These are phyloP conservation scores for Geopemphigus sp. DNA, from an alignment of 1,140 invertebrate species.

Conservation along the genomic window DNA sequence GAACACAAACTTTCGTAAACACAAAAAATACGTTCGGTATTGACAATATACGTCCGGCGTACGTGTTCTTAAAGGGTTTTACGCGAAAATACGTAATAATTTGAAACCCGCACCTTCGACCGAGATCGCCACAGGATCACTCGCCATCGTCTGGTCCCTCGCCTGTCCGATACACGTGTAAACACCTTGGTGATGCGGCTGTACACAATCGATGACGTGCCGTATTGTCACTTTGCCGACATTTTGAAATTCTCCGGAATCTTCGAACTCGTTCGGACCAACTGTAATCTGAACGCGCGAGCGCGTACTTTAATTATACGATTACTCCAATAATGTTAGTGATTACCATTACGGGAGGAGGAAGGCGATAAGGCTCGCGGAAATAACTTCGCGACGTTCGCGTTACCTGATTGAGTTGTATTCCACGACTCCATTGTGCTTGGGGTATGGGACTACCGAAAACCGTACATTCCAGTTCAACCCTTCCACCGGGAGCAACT, in stretches of 20 bases:
- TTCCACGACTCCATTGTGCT: conserved; percentile 36
- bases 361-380: too few species aligned
- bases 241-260: conserved; percentile 37
- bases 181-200: conserved; percentile 43
- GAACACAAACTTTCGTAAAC: too few species aligned
- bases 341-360: too few species aligned
- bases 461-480: conserved; percentile 45
- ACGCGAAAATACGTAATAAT: background rate
- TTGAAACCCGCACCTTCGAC: conserved; percentile 21
- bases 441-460: conserved; percentile 39
- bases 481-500: conserved; percentile 28
- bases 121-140: conserved; percentile 36
- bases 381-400: too few species aligned
- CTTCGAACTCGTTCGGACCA: conserved; percentile 38
- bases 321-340: too few species aligned
- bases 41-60: too few species aligned
- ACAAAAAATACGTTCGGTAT: too few species aligned
- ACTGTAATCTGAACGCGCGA: conserved; percentile 19
- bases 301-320: background rate
- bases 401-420: conserved; percentile 38
- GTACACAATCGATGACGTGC: conserved; percentile 31
- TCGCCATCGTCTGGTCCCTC: conserved; percentile 25
- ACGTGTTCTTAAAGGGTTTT: too few species aligned
- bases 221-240: conserved; percentile 35
- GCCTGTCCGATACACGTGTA: conserved; percentile 35